Base-by-base conservation (phyloP, 2,797 vertebrate genomes). In the Thunnus albacares region DNA sequence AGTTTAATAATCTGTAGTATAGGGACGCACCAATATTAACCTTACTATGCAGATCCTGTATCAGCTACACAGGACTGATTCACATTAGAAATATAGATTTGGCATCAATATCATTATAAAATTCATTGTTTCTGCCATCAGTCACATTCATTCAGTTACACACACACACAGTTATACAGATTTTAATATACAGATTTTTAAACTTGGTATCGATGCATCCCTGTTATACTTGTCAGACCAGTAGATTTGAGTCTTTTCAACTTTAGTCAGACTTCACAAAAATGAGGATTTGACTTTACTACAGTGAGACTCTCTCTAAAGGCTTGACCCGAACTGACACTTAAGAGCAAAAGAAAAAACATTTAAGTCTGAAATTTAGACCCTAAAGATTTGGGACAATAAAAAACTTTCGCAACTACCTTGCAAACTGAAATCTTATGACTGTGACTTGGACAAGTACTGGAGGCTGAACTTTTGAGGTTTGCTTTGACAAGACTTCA, bases 11-110 rank as follows among this genome's bases (percentile, higher is more conserved):
- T 45, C 53, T 45, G 7, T 20, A 6, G 7, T 55, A 41, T 7
- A 26, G 22, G 1, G 14, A n/a, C 33, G 15, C 38, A 26, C 41
- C 11, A 14, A 20, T 69, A 20, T 24, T 57, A 30, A 38, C 14
- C 43, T 26, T 33, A 58, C 58, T 66, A 60, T 60, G 15, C 2
- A 6, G 18, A 55, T 53, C 10, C 22, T 2, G 43, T 20, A 41
- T 26, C 41, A 71, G 22, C 33, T 52, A 33, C 24, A 22, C 26
- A 8, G 24, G 10, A 24, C 18, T 6, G 14, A 22, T 18, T 6
- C 53, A 30, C 45, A 58, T 22, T 71, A 12, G 51, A 67, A 53
- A 30, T 60, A 41, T 20, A 33, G 35, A 45, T 64, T 74, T 1
- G 20, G 14, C 12, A 51, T 51, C 47, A 51, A 51, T 18, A 14